Evolutionary conservation across 2,797 vertebrate genomes (phyloP).

Genomic region (Taenioides sp.): DNA sequence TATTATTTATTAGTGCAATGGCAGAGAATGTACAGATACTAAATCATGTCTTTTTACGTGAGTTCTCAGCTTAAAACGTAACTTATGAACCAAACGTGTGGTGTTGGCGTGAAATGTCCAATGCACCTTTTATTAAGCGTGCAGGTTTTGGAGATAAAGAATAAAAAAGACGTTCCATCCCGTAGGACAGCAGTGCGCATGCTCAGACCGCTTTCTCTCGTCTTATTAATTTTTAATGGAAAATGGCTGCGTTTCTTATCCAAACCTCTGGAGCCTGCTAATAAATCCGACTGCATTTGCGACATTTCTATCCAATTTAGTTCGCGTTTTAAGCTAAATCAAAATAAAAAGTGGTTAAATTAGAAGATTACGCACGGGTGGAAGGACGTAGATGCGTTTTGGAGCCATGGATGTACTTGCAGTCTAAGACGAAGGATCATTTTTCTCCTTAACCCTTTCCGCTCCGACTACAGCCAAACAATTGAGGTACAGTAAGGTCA

Average conservation of each 20-base stretch:
- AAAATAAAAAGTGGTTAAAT: background rate
- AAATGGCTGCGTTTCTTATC: constrained; percentile 81
- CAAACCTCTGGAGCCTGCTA: constrained; percentile 68
- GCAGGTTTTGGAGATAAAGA: constrained; percentile 13
- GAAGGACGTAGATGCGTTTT: constrained; percentile 7
- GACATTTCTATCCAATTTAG: background rate
- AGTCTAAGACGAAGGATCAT: constrained; percentile 77
- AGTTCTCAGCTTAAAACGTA: background rate
- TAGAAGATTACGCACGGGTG: background rate
- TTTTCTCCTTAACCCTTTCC: constrained; percentile 78
- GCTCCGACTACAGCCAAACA: constrained; percentile 69
- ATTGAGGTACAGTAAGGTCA: constrained; percentile 74
- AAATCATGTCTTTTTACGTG: background rate
- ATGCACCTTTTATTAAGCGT: background rate
- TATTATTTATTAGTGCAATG: constrained; percentile 54
- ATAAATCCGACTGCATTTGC: constrained; percentile 19
- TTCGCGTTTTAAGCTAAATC: background rate
- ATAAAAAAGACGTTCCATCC: constrained; percentile 21
- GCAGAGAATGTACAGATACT: constrained; percentile 4
- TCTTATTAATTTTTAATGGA: constrained; percentile 83
- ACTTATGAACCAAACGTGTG: background rate
- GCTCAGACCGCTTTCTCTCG: constrained; percentile 60
- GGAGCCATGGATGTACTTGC: constrained; percentile 57
- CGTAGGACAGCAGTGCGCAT: constrained; percentile 65
- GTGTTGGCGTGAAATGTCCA: background rate